phyloP scores from a whole-genome alignment of 2,113 vertebrate species.

The Hipposideros armiger region DNA sequence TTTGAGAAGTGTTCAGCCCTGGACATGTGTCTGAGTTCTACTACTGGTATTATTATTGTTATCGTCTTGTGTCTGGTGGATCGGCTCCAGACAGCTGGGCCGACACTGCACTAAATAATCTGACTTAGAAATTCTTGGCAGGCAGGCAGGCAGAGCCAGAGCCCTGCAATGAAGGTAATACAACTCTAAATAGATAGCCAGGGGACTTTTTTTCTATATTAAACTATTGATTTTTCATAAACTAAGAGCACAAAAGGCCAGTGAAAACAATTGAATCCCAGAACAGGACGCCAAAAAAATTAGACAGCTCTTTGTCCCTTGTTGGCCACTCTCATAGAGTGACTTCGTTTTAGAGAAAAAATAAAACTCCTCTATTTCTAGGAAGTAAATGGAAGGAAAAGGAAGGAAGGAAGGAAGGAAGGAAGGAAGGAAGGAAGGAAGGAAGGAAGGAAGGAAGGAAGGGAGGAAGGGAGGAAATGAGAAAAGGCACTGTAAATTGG shows the following conservation, averaged over 20 bases:
- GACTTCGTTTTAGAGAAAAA: conserved; percentile 65
- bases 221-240: conserved; percentile 89
- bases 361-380: conserved; percentile 28
- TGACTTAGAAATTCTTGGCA: conserved; percentile 56
- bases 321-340: conserved; percentile 42
- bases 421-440: accelerated
- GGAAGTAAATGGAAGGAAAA: conserved; percentile 9
- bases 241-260: conserved; percentile 84
- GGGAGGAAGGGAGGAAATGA: accelerated
- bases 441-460: too few species aligned
- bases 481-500: not conserved
- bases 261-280: conserved; percentile 84
- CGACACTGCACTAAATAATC: not conserved
- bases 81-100: not conserved
- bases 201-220: conserved; percentile 85
- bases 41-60: not conserved
- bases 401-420: too few species aligned
- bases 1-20: not conserved
- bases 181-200: conserved; percentile 81
- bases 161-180: conserved; percentile 61
- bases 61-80: not conserved
- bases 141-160: conserved; percentile 45
- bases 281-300: conserved; percentile 78
- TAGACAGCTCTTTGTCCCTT: conserved; percentile 72
- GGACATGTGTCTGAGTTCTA: not conserved